phyloP scores from a whole-genome alignment of 2,888 invertebrate species.

The Yponomeuta evonymella region DNA sequence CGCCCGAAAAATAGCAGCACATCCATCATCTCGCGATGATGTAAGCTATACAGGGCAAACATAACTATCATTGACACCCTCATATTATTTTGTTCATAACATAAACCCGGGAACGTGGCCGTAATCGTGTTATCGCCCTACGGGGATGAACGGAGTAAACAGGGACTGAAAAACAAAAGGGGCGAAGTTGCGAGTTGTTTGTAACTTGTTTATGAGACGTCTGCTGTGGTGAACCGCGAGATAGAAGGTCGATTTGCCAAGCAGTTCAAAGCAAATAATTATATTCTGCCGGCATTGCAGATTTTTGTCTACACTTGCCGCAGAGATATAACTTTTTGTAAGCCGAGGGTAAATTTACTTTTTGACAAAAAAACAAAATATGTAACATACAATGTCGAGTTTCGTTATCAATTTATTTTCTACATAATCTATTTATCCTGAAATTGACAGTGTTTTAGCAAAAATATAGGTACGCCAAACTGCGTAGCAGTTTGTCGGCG shows the following conservation, averaged over 20 bases:
- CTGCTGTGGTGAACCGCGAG: background rate
- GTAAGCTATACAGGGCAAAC: background rate
- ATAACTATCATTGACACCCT: background rate
- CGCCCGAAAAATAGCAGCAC: background rate
- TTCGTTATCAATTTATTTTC: too few relatives aligned
- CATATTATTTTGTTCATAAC: background rate
- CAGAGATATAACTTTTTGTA: too few relatives aligned
- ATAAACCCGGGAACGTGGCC: background rate
- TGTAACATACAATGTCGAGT: too few relatives aligned
- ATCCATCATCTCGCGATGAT: background rate
- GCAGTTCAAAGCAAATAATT: too few relatives aligned
- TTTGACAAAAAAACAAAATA: too few relatives aligned
- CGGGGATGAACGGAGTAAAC: background rate
- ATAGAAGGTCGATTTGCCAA: background rate
- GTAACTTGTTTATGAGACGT: conserved; percentile 7
- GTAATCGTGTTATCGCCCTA: background rate
- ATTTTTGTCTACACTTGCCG: too few relatives aligned
- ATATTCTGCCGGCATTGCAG: too few relatives aligned
- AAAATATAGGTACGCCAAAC: too few relatives aligned
- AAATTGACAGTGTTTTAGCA: too few relatives aligned
- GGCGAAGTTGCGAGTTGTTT: conserved; percentile 1
- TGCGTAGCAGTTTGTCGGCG: too few relatives aligned
- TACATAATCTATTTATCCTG: too few relatives aligned
- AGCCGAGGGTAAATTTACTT: too few relatives aligned
- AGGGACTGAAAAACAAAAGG: conserved; percentile 8